Conservation (phyloP, 2,797 vertebrate genomes). For the Enteromius unitaeniatus region DNA sequence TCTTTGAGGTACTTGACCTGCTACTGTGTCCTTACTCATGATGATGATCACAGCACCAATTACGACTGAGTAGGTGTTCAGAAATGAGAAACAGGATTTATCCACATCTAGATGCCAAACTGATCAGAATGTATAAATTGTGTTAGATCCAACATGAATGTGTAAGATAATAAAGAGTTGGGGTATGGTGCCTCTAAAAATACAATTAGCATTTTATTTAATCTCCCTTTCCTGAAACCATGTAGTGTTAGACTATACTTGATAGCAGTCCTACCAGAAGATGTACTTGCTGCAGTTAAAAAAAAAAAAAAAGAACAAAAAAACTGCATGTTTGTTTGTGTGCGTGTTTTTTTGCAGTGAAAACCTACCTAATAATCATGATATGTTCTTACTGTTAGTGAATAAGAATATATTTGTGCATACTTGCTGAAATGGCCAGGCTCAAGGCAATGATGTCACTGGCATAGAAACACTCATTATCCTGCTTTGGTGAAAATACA, state of each 20-base stretch:
- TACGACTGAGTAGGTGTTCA: background rate
- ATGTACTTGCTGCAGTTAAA: background rate
- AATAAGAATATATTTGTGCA: background rate
- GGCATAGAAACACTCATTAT: background rate
- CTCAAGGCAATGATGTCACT: background rate
- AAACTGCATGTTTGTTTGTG: too few relatives aligned
- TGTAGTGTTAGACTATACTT: background rate
- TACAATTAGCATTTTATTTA: background rate
- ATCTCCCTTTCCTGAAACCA: too few relatives aligned
- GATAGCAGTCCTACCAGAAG: background rate
- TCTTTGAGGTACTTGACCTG: background rate
- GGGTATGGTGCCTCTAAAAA: background rate
- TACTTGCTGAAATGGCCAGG: background rate
- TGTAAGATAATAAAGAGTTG: background rate
- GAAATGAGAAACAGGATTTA: background rate
- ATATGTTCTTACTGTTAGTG: background rate
- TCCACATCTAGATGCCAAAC: too few relatives aligned
- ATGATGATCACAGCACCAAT: background rate
- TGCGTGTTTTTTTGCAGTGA: background rate
- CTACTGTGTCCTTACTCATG: background rate
- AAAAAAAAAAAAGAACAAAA: too few relatives aligned
- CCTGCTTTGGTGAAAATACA: background rate
- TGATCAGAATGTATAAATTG: background rate
- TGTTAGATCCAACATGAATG: background rate
- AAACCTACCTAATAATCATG: background rate